A percentile compares a stretch with the other conserved stretches of the same genome.
phyloP scores from a whole-genome alignment of 1,140 invertebrate species.

The Ceratosolen fusciceps region DNA sequence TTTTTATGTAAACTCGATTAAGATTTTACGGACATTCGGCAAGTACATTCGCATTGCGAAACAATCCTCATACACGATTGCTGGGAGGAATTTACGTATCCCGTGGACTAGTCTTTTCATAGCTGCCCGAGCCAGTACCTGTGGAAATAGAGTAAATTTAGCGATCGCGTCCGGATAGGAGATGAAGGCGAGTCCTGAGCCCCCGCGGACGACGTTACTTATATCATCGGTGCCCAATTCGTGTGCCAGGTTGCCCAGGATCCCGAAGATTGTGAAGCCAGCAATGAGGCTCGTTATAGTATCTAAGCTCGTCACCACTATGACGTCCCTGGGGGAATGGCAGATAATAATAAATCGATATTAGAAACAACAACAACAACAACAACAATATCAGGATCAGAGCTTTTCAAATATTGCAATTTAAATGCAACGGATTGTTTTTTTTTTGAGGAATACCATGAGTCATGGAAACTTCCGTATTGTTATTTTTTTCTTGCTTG shows the following conservation, averaged over 20 bases:
- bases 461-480: no score
- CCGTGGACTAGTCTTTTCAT: no score
- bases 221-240: constrained; percentile 74
- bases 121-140: constrained; percentile 72
- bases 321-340: constrained; percentile 74
- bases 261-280: constrained; percentile 86
- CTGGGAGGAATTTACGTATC: no score
- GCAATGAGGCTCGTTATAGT: constrained; percentile 84
- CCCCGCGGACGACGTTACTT: constrained; percentile 75
- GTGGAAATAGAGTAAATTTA: constrained; percentile 82
- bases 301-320: constrained; percentile 81
- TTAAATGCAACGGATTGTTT: no score
- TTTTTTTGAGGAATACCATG: no score
- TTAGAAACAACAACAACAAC: no score
- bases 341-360: neutral
- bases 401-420: neutral
- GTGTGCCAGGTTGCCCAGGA: constrained; percentile 80
- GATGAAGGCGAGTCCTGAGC: constrained; percentile 84
- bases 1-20: no score
- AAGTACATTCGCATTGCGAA: no score
- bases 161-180: constrained; percentile 91
- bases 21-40: no score
- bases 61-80: no score
- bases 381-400: no score
- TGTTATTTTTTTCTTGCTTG: no score